Evolutionary conservation across 92 coral and sea anemone genomes (phyloP).

Genomic region (Nematostella vectensis): DNA sequence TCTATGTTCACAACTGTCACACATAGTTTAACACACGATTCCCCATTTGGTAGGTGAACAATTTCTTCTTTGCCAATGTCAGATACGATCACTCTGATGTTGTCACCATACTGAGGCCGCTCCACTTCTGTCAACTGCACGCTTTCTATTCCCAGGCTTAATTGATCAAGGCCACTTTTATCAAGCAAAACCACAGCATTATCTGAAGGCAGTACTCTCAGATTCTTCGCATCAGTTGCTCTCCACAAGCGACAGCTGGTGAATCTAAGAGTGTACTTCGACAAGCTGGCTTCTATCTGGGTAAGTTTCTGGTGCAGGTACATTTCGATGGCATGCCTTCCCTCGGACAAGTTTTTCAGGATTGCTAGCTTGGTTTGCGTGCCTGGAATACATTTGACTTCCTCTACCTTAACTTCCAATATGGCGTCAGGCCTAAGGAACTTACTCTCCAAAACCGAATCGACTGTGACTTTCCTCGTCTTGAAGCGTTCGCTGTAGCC

Average conservation of each 20-base stretch:
- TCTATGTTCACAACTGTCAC: constrained; percentile 58
- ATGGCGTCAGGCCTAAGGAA: constrained; percentile 73
- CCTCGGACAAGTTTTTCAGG: constrained; percentile 27
- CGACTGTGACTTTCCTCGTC: constrained; percentile 50
- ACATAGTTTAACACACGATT: constrained; percentile 60
- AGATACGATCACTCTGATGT: constrained; percentile 62
- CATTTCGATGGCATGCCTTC: constrained; percentile 62
- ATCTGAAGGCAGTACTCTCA: constrained; percentile 82
- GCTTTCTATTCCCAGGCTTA: constrained; percentile 10
- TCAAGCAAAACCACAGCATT: constrained; percentile 63
- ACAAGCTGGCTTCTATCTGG: constrained; percentile 31
- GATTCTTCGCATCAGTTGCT: constrained; percentile 34
- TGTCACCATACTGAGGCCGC: constrained; percentile 57
- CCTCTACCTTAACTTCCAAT: constrained; percentile 69
- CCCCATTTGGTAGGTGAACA: constrained; percentile 81
- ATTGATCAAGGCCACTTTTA: constrained; percentile 7
- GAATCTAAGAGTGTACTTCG: constrained; percentile 53
- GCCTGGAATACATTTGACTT: constrained; percentile 56
- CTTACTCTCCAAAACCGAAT: constrained; percentile 58
- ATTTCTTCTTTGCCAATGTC: constrained; percentile 66
- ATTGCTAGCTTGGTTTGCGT: constrained; percentile 76
- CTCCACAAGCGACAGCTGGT: constrained; percentile 81
- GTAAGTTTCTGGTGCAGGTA: constrained; percentile 84
- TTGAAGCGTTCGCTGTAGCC: constrained; percentile 58
- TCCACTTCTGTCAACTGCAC: constrained; percentile 35